Evolutionary conservation across 2,797 vertebrate genomes (phyloP), one percentile per base, ranked within the genome.

Genomic region (Sternarchorhynchus goeldii): DNA sequence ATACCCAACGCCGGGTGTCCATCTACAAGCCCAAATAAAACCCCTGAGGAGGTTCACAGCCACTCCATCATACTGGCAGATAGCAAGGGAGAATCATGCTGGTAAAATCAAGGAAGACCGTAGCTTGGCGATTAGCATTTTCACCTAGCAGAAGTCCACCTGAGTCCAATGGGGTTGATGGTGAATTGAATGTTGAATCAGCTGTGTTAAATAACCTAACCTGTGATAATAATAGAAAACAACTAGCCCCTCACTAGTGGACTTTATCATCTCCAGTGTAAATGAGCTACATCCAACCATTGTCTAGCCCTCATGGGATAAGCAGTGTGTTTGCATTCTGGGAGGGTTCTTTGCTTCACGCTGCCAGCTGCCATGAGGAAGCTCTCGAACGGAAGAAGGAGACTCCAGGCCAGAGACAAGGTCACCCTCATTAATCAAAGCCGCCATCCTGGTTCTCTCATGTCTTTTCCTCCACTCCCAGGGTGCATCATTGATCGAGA

Each of bases 341-440:
- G 81, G 85, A 87, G 86, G 87, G 34, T 4, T 25, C 34, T 86
- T 88, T 81, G 80, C 81, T 78, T 79, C 82, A 84, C 79, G 83
- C 85, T 41, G 56, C 76, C 80, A 76, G 80, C 12, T 12, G 10
- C 81, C 89, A 25, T 60, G 84, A 89, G 91, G 90, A 93, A 89
- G 91, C 88, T 90, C 92, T 92, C 89, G 91, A 90, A 92, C 88
- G 84, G 83, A 86, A 85, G 82, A 85, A 89, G 87, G 86, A 84
- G 85, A 86, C 88, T 90, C 85, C 77, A 85, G 86, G 90, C 90
- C 90, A 82, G 79, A 83, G 87, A 90, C 91, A 93, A 93, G 93
- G 92, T 94, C 91, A 91, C 85, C 90, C 4, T 89, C 92, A 93
- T 94, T 94, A 93, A 94, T 94, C 93, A 93, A 25, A 87, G 86